phyloP scores from a whole-genome alignment of 2,888 invertebrate genomes.

The Tiliacea aurago region DNA sequence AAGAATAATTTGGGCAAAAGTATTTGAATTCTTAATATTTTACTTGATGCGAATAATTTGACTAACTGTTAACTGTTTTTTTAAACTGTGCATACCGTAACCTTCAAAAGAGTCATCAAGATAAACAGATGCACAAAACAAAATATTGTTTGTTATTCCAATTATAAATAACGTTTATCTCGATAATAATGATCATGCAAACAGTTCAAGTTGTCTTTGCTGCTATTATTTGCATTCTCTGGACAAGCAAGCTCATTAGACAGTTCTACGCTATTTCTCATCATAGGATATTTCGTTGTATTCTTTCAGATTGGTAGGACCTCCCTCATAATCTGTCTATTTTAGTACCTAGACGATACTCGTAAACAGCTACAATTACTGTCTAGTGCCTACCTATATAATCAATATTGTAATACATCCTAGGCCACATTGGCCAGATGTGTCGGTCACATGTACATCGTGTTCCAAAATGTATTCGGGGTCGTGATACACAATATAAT shows the following conservation, averaged over 20 bases:
- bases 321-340: background rate
- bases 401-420: background rate
- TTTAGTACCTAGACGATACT: no score
- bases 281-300: background rate
- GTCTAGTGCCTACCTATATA: background rate
- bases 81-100: background rate
- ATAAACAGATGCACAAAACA: conserved; percentile 16
- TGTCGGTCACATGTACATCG: background rate
- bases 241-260: background rate
- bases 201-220: background rate
- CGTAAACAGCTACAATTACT: background rate
- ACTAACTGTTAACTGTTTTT: background rate
- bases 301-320: background rate
- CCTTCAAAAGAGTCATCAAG: conserved; percentile 22
- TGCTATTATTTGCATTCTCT: conserved; percentile 8
- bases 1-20: conserved; percentile 26
- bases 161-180: conserved; percentile 28
- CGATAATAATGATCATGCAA: conserved; percentile 8
- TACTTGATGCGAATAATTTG: background rate
- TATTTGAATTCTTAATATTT: background rate
- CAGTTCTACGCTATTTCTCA: background rate
- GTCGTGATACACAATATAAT: background rate
- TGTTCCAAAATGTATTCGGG: background rate
- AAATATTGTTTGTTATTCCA: conserved; percentile 1
- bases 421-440: background rate